Conservation (phyloP, 2,113 vertebrate species). For the Nannobrachium achirus region DNA sequence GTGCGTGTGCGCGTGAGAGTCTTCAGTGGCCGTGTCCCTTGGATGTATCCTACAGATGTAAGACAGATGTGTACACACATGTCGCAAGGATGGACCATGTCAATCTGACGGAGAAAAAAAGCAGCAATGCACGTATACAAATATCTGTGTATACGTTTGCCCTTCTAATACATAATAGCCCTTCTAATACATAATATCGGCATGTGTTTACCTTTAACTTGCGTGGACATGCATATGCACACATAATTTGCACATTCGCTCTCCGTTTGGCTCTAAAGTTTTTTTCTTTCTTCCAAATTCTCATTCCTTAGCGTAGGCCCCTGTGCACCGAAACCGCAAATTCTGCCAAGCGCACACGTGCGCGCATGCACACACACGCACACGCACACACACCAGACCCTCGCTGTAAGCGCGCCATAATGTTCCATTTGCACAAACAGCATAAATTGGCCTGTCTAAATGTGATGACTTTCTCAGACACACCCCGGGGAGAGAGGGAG, state of each 20-base stretch:
- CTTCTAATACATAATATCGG: no score
- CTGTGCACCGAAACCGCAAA: not conserved
- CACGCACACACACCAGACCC: constrained; percentile 3
- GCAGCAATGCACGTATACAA: no score
- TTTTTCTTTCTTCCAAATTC: constrained; percentile 21
- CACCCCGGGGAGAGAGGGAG: not conserved
- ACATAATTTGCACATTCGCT: not conserved
- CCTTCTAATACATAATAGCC: no score
- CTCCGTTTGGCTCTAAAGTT: not conserved
- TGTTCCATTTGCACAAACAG: constrained; percentile 51
- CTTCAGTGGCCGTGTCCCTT: not conserved
- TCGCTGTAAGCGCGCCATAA: constrained; percentile 30
- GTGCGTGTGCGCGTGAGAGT: not conserved
- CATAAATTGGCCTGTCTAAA: constrained; percentile 51
- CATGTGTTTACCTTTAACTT: no score
- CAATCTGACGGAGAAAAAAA: no score
- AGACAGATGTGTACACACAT: constrained; percentile 17
- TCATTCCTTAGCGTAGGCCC: constrained; percentile 6
- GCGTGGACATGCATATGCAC: constrained; percentile 1
- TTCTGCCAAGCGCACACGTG: constrained; percentile 1
- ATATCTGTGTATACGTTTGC: no score
- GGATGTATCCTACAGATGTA: not conserved
- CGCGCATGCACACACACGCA: constrained; percentile 19
- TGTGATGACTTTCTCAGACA: constrained; percentile 70
- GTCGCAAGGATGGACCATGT: no score